Evolutionary conservation across 2,888 invertebrate genomes (phyloP).

Genomic region (Catocala fraxini): DNA sequence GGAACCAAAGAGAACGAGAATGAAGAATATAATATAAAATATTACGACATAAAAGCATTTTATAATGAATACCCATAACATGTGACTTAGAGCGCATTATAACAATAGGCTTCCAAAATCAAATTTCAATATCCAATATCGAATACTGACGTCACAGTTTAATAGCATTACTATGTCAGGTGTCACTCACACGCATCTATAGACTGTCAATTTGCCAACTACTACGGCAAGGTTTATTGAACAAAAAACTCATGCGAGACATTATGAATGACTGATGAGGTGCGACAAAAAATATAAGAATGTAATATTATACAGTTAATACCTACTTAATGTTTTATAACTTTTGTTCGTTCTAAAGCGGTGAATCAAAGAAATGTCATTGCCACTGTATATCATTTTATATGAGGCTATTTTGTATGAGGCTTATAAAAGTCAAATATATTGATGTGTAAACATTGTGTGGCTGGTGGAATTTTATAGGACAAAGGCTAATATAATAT

Average conservation of each 20-base stretch:
- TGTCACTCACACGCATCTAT: slow-evolving; percentile 22
- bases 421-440: not conserved
- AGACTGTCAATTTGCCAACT: slow-evolving; percentile 25
- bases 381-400: not conserved
- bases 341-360: slow-evolving; percentile 1
- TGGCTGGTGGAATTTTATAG: no score
- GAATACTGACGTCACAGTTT: slow-evolving; percentile 10
- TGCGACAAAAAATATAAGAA: slow-evolving; percentile 3
- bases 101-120: not conserved
- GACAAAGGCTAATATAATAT: no score
- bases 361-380: not conserved
- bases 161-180: slow-evolving; percentile 22
- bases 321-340: slow-evolving; percentile 3
- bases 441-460: not conserved
- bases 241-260: slow-evolving; percentile 14
- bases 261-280: slow-evolving; percentile 5
- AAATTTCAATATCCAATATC: not conserved
- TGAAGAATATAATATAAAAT: no score
- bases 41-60: no score
- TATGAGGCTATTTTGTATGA: no score
- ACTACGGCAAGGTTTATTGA: slow-evolving; percentile 16
- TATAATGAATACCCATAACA: no score
- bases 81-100: not conserved
- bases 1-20: no score
- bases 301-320: slow-evolving; percentile 9